phyloP scores from a whole-genome alignment of 92 coral and sea anemone genomes.

The Heteractis magnifica region DNA sequence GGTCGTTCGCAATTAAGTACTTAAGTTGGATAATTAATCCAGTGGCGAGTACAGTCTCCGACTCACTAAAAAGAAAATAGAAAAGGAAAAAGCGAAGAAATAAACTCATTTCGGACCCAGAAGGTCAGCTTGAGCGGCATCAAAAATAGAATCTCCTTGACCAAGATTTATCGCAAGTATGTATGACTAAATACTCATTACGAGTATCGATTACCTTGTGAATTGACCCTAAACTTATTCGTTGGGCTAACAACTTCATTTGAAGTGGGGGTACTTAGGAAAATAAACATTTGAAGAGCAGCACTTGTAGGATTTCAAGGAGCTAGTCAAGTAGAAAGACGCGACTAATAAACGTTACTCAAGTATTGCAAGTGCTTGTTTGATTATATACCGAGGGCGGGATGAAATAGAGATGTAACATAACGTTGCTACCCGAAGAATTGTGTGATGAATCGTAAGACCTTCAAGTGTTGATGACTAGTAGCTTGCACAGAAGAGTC shows the following conservation, averaged over 20 bases:
- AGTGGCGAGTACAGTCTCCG: background rate
- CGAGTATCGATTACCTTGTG: background rate
- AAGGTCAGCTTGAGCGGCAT: too few species aligned
- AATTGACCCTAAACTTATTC: background rate
- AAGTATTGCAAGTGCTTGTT: background rate
- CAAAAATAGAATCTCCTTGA: too few species aligned
- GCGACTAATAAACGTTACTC: background rate
- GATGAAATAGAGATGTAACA: too few species aligned
- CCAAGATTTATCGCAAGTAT: background rate
- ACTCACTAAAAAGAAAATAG: background rate
- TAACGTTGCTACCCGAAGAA: too few species aligned
- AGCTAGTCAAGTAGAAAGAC: background rate
- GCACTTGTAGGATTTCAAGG: background rate
- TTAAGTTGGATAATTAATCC: background rate
- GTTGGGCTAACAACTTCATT: background rate
- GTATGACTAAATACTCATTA: background rate
- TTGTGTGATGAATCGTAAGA: too few species aligned
- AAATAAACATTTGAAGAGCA: background rate
- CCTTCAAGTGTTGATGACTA: too few species aligned
- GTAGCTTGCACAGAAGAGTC: too few species aligned
- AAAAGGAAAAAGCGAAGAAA: background rate
- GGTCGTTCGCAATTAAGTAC: background rate
- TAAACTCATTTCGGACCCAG: background rate
- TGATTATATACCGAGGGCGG: too few species aligned
- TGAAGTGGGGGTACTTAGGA: background rate